Percentiles rank a stretch among this genome's conserved stretches.
Evolutionary conservation across 1,140 invertebrate genomes (phyloP).

Genomic region (Zaprionus nigranus): DNA sequence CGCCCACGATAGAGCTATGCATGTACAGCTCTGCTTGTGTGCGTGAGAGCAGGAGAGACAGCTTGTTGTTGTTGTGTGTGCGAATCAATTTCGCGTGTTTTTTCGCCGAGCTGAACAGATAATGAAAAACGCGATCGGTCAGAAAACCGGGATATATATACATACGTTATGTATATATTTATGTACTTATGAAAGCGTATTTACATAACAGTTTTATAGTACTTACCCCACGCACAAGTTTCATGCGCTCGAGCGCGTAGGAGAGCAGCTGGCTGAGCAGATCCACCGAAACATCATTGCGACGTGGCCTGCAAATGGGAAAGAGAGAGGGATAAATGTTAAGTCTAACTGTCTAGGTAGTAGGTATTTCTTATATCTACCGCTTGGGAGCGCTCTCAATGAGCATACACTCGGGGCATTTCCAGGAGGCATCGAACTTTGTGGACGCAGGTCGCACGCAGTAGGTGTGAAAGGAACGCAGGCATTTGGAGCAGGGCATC

Average conservation of each 20-base stretch:
- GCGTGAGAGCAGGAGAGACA: neutral
- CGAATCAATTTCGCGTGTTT: constrained; percentile 56
- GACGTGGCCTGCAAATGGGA: constrained; percentile 55
- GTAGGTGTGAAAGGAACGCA: constrained; percentile 92
- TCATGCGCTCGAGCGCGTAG: constrained; percentile 79
- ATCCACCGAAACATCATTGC: constrained; percentile 72
- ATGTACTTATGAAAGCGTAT: constrained; percentile 5
- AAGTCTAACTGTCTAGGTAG: neutral
- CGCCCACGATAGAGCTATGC: constrained; percentile 10
- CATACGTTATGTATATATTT: neutral
- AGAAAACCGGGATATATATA: constrained; percentile 31
- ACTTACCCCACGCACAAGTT: constrained; percentile 78
- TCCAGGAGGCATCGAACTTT: constrained; percentile 88
- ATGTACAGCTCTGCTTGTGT: neutral
- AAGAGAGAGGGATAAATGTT: neutral
- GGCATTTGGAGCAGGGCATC: constrained; percentile 92
- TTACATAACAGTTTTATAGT: constrained; percentile 21
- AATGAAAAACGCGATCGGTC: constrained; percentile 47
- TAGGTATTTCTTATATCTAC: constrained; percentile 33
- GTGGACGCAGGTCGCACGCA: constrained; percentile 88
- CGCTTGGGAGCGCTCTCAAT: constrained; percentile 92
- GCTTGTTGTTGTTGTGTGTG: constrained; percentile 18
- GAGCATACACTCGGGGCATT: constrained; percentile 93
- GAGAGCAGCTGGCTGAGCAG: constrained; percentile 72
- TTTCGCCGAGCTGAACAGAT: constrained; percentile 49